Evolutionary conservation across 1,140 invertebrate species (phyloP), one percentile per base, ranked within the genome.

Genomic region (Matsumurasca onukii): DNA sequence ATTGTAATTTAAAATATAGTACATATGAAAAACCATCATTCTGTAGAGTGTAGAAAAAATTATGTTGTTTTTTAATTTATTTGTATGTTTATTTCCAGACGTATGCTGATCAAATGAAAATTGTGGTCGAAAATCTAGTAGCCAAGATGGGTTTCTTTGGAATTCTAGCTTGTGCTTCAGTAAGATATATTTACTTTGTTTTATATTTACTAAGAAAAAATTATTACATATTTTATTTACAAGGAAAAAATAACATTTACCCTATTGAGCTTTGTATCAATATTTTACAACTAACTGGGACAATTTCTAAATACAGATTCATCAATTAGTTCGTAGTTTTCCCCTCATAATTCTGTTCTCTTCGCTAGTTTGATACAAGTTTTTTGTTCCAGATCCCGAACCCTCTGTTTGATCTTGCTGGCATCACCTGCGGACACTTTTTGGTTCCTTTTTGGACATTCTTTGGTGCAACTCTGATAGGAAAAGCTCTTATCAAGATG

Each of bases 131-230:
- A 80, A 91, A 93, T 73, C 81, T 99, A 59, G 95, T 99, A 0
- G 91, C 98, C 76, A 90, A 88, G 78, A 93, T 98, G 62, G 98
- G 98, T 27, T 99, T 99, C 82, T 89, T 95, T 71, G 98, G 98
- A 25, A 99, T 99, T 73, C 80, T 99, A 68, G 91, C 95, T 1
- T 99, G 97, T 84, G 98, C 98, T 52, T 98, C 95, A 68, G 92
- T 99, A 78, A 98, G 98, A n/a, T 99, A 99, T 85, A 98, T 98
- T 0, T n/a, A 98, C 98, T 0, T n/a, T n/a, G n/a, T n/a, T n/a
- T n/a, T n/a, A n/a, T n/a, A n/a, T n/a, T n/a, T n/a, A n/a, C n/a
- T n/a, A n/a, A n/a, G n/a, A n/a, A n/a, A n/a, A n/a, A n/a, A n/a
- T n/a, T n/a, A n/a, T n/a, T n/a, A n/a, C n/a, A n/a, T n/a, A n/a